phyloP scores from a whole-genome alignment of 2,797 vertebrate genomes.

The Enoplosus armatus region DNA sequence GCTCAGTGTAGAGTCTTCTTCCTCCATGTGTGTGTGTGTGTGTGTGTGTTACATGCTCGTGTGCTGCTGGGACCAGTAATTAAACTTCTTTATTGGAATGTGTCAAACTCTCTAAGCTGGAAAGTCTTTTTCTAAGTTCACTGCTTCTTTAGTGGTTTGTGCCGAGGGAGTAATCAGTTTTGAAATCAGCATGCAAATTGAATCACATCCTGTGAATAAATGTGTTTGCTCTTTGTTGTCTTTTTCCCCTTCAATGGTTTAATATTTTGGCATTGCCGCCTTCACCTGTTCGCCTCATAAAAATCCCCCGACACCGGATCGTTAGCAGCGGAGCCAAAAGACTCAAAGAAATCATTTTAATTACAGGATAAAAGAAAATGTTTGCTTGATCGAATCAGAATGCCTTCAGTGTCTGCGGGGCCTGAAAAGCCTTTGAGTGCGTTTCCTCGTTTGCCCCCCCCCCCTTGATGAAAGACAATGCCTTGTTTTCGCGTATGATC shows the following conservation, averaged over 20 bases:
- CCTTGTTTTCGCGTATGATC: slow-evolving; percentile 20
- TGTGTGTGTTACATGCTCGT: slow-evolving; percentile 10
- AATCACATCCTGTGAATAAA: slow-evolving; percentile 78
- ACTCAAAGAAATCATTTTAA: slow-evolving; percentile 75
- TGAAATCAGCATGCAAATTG: slow-evolving; percentile 78
- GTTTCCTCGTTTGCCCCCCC: slow-evolving; percentile 60
- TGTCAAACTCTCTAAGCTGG: slow-evolving; percentile 65
- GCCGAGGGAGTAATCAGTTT: slow-evolving; percentile 73
- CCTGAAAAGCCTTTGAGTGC: slow-evolving; percentile 61
- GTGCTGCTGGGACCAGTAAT: slow-evolving; percentile 51
- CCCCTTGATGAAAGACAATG: slow-evolving; percentile 35
- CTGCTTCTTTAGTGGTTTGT: slow-evolving; percentile 63
- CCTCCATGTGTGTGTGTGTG: slow-evolving; percentile 9
- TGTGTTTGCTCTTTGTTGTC: slow-evolving; percentile 64
- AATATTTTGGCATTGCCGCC: slow-evolving; percentile 71
- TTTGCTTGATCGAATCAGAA: slow-evolving; percentile 72
- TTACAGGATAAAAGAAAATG: slow-evolving; percentile 63
- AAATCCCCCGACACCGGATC: slow-evolving; percentile 59
- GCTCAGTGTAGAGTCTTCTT: background rate
- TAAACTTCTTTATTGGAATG: slow-evolving; percentile 65
- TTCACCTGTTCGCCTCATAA: slow-evolving; percentile 68
- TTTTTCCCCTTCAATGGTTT: slow-evolving; percentile 73
- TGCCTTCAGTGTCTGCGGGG: slow-evolving; percentile 51
- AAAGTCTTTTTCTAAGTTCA: slow-evolving; percentile 73
- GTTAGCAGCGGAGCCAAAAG: slow-evolving; percentile 59